Percentiles rank a stretch among this genome's conserved stretches.
Evolutionary conservation across 2,888 invertebrate species (phyloP).

Genomic region (Margaritifera margaritifera): DNA sequence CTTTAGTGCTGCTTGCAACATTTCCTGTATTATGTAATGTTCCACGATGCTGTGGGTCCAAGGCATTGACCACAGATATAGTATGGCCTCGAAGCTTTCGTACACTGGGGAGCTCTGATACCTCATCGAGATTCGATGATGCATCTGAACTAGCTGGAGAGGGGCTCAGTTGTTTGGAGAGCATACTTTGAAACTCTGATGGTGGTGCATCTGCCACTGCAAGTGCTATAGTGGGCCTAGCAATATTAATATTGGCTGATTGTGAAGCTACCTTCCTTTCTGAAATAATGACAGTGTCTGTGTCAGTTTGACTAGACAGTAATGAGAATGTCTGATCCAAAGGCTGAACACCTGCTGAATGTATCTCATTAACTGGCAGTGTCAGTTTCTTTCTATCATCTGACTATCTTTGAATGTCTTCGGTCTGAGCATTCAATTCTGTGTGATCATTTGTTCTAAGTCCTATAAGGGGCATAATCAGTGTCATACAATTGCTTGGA

Average conservation of each 20-base stretch:
- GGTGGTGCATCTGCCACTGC: not conserved
- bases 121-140: constrained; percentile 51
- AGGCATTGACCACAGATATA: constrained; percentile 43
- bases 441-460: too few species aligned
- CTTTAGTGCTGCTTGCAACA: constrained; percentile 8
- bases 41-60: constrained; percentile 16
- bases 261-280: not conserved
- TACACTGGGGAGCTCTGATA: constrained; percentile 44
- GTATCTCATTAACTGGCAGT: too few species aligned
- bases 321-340: too few species aligned
- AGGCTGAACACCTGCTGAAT: too few species aligned
- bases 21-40: constrained; percentile 7
- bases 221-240: not conserved
- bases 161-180: constrained; percentile 33
- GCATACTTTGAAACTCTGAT: constrained; percentile 24
- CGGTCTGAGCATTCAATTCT: too few species aligned
- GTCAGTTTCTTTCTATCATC: too few species aligned
- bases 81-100: constrained; percentile 58
- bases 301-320: not conserved
- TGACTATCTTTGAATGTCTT: too few species aligned
- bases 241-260: constrained; percentile 2
- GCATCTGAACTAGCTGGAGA: constrained; percentile 49
- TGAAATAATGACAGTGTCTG: not conserved
- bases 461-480: too few species aligned
- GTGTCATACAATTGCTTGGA: too few species aligned